Evolutionary conservation across 2,113 vertebrate genomes (phyloP).

Genomic region (Mungos mungo): DNA sequence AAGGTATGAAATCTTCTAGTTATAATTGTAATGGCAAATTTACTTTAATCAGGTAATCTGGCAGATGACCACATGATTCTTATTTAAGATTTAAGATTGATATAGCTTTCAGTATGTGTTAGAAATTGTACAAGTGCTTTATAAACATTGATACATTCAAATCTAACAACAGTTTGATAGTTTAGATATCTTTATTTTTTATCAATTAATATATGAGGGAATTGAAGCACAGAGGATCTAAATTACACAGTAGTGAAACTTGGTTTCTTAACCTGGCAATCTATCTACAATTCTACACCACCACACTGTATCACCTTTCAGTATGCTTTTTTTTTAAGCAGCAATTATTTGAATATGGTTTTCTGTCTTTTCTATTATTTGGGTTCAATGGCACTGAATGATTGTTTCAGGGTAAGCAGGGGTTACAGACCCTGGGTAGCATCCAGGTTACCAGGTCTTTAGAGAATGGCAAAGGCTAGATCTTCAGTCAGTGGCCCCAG

Average conservation of each 20-base stretch:
- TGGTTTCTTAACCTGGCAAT: background rate
- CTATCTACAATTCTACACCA: background rate
- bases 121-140: background rate
- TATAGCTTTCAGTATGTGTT: background rate
- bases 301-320: background rate
- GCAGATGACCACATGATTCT: background rate
- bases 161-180: background rate
- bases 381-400: background rate
- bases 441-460: background rate
- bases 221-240: background rate
- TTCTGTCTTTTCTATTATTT: background rate
- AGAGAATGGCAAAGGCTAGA: background rate
- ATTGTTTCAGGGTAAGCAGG: background rate
- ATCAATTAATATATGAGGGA: background rate
- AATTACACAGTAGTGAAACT: background rate
- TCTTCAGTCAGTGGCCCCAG: background rate
- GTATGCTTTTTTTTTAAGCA: background rate
- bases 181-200: background rate
- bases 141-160: background rate
- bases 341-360: background rate
- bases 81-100: constrained; percentile 13
- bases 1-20: background rate
- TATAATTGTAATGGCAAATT: background rate
- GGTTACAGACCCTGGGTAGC: background rate
- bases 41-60: background rate